Evolutionary conservation across 53 echinoderm and acorn worm genomes (phyloP).

Genomic region (Temnopleurus reevesii): DNA sequence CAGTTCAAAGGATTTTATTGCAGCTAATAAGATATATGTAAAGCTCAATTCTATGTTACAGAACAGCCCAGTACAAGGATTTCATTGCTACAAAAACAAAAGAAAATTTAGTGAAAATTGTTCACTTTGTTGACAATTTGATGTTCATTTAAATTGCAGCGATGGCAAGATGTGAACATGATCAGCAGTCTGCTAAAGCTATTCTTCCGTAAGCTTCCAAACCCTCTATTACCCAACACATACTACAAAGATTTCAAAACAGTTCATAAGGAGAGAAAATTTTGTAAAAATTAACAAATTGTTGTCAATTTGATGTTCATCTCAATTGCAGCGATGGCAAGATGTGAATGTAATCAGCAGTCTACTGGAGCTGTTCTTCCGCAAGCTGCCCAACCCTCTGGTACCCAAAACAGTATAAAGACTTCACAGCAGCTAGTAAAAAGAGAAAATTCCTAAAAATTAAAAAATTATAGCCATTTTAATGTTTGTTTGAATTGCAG

Average conservation of each 20-base stretch:
- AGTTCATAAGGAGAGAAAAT: too few species aligned
- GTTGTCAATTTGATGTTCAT: background rate
- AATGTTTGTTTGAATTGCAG: background rate
- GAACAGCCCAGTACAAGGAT: too few species aligned
- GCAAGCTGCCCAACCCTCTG: conserved; percentile 84
- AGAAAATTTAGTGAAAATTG: too few species aligned
- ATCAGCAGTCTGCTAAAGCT: conserved; percentile 82
- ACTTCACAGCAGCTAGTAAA: background rate
- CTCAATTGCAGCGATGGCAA: conserved; percentile 78
- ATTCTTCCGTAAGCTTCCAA: conserved; percentile 86
- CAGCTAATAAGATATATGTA: too few species aligned
- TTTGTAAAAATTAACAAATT: background rate
- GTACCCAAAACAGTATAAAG: conserved; percentile 43
- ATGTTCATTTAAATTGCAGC: too few species aligned
- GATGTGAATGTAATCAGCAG: conserved; percentile 88
- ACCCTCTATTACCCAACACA: conserved; percentile 70
- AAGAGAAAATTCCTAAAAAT: background rate
- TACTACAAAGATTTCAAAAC: too few species aligned
- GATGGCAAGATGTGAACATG: conserved; percentile 86
- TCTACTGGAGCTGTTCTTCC: conserved; percentile 80
- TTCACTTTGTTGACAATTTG: too few species aligned
- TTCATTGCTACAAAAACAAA: too few species aligned
- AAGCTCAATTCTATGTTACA: too few species aligned
- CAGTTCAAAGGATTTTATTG: too few species aligned
- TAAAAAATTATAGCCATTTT: background rate